Evolutionary conservation across 1,140 invertebrate species (phyloP).

Genomic region (Drosophila busckii): DNA sequence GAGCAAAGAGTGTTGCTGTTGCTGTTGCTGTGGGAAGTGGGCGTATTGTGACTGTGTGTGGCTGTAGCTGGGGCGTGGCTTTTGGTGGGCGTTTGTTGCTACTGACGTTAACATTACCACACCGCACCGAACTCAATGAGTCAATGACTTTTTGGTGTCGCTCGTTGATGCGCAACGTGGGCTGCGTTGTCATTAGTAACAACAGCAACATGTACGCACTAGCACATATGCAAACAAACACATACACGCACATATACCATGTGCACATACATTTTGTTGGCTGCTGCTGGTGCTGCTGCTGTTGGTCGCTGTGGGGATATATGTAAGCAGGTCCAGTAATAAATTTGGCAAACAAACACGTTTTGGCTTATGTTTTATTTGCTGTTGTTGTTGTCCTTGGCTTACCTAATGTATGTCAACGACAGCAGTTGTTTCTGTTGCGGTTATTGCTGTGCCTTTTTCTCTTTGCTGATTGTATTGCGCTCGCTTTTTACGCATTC

Average conservation of each 20-base stretch:
- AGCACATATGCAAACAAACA: conserved; percentile 23
- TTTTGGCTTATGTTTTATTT: conserved; percentile 56
- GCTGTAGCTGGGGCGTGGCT: conserved; percentile 7
- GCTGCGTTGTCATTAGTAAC: conserved; percentile 72
- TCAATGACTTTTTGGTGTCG: conserved; percentile 75
- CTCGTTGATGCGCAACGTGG: conserved; percentile 69
- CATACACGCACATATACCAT: conserved; percentile 13
- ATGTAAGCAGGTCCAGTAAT: conserved; percentile 46
- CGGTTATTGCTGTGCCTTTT: conserved; percentile 19
- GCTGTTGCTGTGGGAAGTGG: conserved; percentile 9
- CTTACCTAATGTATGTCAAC: conserved; percentile 54
- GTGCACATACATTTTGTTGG: conserved; percentile 27
- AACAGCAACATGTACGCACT: conserved; percentile 46
- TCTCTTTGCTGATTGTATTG: conserved; percentile 11
- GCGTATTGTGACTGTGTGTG: too few relatives aligned
- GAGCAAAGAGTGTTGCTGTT: conserved; percentile 48
- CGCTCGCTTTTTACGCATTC: conserved; percentile 65
- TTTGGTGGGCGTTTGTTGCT: conserved; percentile 10
- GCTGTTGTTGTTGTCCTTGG: conserved; percentile 29
- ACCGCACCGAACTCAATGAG: conserved; percentile 58
- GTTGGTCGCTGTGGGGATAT: conserved; percentile 49
- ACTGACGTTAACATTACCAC: conserved; percentile 12
- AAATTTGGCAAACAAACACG: conserved; percentile 72
- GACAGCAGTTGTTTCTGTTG: conserved; percentile 41
- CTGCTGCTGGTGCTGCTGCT: conserved; percentile 23